A percentile compares a stretch with the other conserved stretches of the same genome.
Conservation (phyloP, 1,140 invertebrate species). For the Octopus sinensis region DNA sequence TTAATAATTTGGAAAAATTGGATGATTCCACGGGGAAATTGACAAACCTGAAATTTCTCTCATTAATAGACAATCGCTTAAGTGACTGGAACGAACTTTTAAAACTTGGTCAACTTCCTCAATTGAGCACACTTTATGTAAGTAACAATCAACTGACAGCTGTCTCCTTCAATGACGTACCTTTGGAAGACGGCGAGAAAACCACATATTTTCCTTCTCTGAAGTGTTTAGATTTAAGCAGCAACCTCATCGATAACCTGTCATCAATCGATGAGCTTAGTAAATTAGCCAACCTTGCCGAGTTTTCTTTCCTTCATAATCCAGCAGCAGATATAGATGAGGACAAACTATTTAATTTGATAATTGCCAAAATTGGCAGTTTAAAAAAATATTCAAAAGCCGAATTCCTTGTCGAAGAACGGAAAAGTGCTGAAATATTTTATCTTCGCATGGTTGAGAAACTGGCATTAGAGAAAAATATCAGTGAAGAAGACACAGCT, state of each 20-base stretch:
- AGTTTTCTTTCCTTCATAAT: background rate
- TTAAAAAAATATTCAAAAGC: background rate
- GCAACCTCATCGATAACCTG: background rate
- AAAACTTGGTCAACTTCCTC: background rate
- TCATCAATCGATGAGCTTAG: background rate
- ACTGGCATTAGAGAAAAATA: background rate
- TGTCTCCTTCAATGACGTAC: background rate
- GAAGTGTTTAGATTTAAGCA: background rate
- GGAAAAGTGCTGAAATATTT: background rate
- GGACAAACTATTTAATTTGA: background rate
- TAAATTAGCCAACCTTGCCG: background rate
- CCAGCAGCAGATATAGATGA: background rate
- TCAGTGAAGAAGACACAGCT: background rate
- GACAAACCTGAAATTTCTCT: background rate
- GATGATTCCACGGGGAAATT: background rate
- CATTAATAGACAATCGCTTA: background rate
- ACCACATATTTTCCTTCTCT: background rate
- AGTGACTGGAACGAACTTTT: background rate
- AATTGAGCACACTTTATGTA: background rate
- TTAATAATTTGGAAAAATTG: background rate
- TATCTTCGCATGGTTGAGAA: background rate
- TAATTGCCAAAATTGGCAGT: background rate
- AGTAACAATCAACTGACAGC: background rate
- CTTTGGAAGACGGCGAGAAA: background rate
- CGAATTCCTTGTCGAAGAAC: background rate